Evolutionary conservation across 2,888 invertebrate species (phyloP), one percentile per base, ranked within the genome.

Genomic region (Parelbella ahira): DNA sequence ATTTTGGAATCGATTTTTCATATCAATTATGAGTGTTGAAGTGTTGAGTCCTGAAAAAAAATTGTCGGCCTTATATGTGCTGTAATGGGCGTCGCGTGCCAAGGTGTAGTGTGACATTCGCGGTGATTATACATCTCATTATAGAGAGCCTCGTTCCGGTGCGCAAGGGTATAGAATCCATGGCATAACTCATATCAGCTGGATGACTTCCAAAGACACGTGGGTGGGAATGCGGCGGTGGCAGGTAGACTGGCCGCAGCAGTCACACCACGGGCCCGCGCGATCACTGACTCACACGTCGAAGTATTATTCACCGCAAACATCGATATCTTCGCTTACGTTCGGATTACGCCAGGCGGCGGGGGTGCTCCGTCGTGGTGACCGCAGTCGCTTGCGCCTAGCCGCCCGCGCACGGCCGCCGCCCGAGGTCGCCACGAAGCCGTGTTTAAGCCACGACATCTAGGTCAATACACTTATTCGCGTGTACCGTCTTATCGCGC

Each of bases 391-490:
- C 68, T 64, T 63, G 71, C 68, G 75, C 68, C 64, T 66, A 72
- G 76, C 74, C 77, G 79, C 75, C 69, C 70, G 82, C 78, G 82
- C 80, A 75, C 64, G 70, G 68, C 77, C 71, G 71, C 68, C 68
- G 48, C 63, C 50, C 76, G 70, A 72, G 75, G 78, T 71, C 81
- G 67, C 54, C 58, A 61, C 59, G 81, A 83, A 83, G 84, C 86
- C 84, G 68, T 76, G 72, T 63, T n/a, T 62, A 68, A 70, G 72
- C 68, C 61, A 51, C 63, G 59, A 51, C 64, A 78, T 73, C 74
- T 82, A 77, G 81, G 80, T 84, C 82, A 82, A 69, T 69, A 86
- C 68, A 78, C 81, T 73, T 77, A 78, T 83, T 84, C 77, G 80
- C 86, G 82, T 82, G 79, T 79, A 68, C 62, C n/a, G 65, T 70